Evolutionary conservation across 1,140 invertebrate genomes (phyloP).

Genomic region (Tachypleus tridentatus): DNA sequence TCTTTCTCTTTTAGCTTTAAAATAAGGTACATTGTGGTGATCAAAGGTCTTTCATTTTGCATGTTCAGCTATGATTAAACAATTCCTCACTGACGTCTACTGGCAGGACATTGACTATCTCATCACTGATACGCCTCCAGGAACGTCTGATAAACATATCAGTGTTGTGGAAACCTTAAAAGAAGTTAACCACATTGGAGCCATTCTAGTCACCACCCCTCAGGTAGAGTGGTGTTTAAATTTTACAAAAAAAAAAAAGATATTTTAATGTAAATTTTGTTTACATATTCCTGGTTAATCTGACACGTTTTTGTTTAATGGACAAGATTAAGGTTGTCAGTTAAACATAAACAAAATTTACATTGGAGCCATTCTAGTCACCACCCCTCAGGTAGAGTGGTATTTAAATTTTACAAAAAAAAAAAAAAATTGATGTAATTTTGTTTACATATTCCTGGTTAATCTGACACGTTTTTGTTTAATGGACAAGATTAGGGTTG

Average conservation of each 20-base stretch:
- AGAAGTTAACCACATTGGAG: slow-evolving; percentile 33
- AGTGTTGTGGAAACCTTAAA: slow-evolving; percentile 80
- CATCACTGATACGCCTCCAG: slow-evolving; percentile 91
- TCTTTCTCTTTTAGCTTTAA: too few relatives aligned
- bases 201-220: slow-evolving; percentile 37
- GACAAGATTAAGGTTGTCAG: too few relatives aligned
- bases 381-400: slow-evolving; percentile 35
- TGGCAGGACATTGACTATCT: slow-evolving; percentile 89
- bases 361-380: slow-evolving; percentile 35
- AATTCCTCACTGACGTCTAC: slow-evolving; percentile 83
- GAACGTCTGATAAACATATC: slow-evolving; percentile 94
- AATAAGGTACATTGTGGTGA: too few relatives aligned
- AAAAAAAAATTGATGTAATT: too few relatives aligned
- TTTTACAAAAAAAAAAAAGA: too few relatives aligned
- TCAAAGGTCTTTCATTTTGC: not conserved
- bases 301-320: too few relatives aligned
- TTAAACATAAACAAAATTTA: slow-evolving; percentile 34
- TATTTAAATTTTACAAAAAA: too few relatives aligned
- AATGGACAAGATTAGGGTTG: too few relatives aligned
- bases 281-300: too few relatives aligned
- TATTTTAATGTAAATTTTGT: too few relatives aligned
- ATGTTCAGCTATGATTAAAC: slow-evolving; percentile 68
- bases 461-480: too few relatives aligned
- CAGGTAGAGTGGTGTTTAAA: slow-evolving; percentile 27
- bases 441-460: too few relatives aligned